Evolutionary conservation across 1,140 invertebrate genomes (phyloP).

Genomic region (Ceratina australensis): DNA sequence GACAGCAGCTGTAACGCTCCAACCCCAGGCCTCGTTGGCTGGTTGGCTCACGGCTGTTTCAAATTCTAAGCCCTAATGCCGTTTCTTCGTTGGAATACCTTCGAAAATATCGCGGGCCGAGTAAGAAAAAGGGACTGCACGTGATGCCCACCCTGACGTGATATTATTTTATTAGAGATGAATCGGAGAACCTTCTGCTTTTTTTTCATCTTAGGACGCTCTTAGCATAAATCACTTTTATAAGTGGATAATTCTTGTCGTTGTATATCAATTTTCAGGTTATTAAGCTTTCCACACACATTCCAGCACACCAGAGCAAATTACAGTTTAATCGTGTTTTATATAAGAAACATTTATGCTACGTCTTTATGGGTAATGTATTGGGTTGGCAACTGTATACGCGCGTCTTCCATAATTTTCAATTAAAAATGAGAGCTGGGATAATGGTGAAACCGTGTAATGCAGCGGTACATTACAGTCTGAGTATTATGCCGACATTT

Average conservation of each 20-base stretch:
- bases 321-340: no score
- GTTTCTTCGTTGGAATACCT: constrained; percentile 34
- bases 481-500: neutral
- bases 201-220: neutral
- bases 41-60: constrained; percentile 55
- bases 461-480: neutral
- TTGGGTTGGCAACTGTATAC: no score
- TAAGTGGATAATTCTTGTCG: neutral
- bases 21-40: constrained; percentile 42
- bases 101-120: constrained; percentile 44
- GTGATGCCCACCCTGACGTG: neutral
- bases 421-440: constrained; percentile 38
- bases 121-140: constrained; percentile 24
- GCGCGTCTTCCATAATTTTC: neutral
- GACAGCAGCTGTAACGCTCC: constrained; percentile 67
- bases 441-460: constrained; percentile 41
- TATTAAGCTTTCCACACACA: no score
- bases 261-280: neutral
- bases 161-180: constrained; percentile 8
- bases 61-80: constrained; percentile 57
- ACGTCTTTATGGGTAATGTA: neutral
- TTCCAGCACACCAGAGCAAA: no score
- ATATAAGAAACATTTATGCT: no score
- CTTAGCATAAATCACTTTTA: constrained; percentile 2
- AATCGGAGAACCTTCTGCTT: neutral